These are phyloP conservation scores for Corythornis leucogaster DNA, from an alignment of 2,797 vertebrate genomes.

Conservation along the genomic window DNA sequence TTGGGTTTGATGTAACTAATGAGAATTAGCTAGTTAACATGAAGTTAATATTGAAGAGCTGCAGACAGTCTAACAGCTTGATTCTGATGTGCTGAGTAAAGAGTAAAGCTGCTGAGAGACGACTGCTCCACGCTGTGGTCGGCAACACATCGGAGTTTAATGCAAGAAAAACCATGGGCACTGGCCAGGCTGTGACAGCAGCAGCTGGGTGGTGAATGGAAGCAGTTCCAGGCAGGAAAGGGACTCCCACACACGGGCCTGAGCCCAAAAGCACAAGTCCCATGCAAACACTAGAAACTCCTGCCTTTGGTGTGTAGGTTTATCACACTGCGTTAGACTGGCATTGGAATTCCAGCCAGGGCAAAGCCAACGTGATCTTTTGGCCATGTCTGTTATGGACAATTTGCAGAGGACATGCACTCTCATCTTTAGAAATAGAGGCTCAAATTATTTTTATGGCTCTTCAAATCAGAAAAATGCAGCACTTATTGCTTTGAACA, in stretches of 20 bases:
- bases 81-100: conserved; percentile 28
- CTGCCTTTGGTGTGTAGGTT: conserved; percentile 1
- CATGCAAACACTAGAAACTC: conserved; percentile 39
- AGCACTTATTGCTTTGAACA: conserved; percentile 74
- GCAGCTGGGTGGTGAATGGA: conserved; percentile 5
- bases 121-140: conserved; percentile 34
- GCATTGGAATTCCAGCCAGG: conserved; percentile 66
- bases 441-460: background rate
- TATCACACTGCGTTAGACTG: conserved; percentile 64
- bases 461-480: conserved; percentile 36
- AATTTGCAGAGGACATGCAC: conserved; percentile 34
- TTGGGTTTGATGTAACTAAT: conserved; percentile 63
- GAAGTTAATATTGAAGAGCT: conserved; percentile 41
- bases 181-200: conserved; percentile 1
- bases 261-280: conserved; percentile 49
- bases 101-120: conserved; percentile 36
- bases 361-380: conserved; percentile 42
- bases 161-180: conserved; percentile 63
- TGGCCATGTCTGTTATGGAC: conserved; percentile 52
- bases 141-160: conserved; percentile 61
- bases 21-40: conserved; percentile 17
- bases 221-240: conserved; percentile 22
- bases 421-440: background rate
- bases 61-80: conserved; percentile 25
- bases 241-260: conserved; percentile 35